These are phyloP conservation scores for Acrobasis repandana DNA, from an alignment of 2,888 invertebrate genomes.

Conservation along the genomic window DNA sequence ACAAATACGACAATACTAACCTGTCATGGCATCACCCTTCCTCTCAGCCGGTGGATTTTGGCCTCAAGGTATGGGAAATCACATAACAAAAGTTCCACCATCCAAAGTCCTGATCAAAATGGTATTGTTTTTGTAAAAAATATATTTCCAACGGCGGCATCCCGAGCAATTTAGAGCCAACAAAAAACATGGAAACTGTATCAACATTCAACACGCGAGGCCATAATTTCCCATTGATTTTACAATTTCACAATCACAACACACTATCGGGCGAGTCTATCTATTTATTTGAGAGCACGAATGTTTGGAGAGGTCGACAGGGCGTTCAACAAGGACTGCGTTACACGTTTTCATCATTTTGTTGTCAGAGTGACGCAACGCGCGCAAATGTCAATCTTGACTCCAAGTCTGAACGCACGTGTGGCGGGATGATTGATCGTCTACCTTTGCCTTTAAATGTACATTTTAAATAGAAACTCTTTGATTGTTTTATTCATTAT, in stretches of 20 bases:
- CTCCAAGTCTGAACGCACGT: conserved; percentile 44
- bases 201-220: background rate
- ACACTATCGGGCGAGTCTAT: conserved; percentile 21
- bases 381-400: conserved; percentile 58
- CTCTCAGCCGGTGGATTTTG: too few species aligned
- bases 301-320: conserved; percentile 37
- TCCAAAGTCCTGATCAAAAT: too few species aligned
- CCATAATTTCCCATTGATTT: conserved; percentile 20
- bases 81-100: too few species aligned
- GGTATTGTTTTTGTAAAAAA: too few species aligned
- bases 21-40: too few species aligned
- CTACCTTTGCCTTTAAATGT: conserved; percentile 28
- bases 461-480: conserved; percentile 27
- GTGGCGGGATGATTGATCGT: conserved; percentile 53
- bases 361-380: conserved; percentile 57
- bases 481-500: conserved; percentile 31
- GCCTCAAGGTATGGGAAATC: too few species aligned
- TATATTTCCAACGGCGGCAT: too few species aligned
- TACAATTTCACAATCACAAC: conserved; percentile 31
- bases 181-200: background rate
- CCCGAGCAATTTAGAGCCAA: background rate
- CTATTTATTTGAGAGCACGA: conserved; percentile 45
- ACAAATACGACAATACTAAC: too few species aligned
- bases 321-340: conserved; percentile 46
- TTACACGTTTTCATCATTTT: conserved; percentile 60